Evolutionary conservation across 2,797 vertebrate genomes (phyloP).

Genomic region (Chiloscyllium punctatum): DNA sequence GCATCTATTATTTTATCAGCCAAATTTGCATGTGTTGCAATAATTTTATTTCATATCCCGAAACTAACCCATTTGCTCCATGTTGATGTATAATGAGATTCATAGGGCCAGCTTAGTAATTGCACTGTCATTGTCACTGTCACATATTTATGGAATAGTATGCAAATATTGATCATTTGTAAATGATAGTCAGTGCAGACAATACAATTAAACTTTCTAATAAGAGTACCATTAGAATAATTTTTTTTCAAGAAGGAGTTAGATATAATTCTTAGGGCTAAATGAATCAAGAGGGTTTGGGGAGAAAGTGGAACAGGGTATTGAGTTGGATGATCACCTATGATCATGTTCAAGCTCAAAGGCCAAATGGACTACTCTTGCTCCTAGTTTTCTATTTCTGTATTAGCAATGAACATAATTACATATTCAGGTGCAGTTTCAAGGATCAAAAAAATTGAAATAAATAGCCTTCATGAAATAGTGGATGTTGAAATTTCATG

Average conservation of each 20-base stretch:
- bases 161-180: neutral
- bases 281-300: too few relatives aligned
- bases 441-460: neutral
- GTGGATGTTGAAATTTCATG: neutral
- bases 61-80: neutral
- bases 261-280: too few relatives aligned
- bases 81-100: neutral
- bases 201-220: neutral
- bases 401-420: neutral
- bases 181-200: neutral
- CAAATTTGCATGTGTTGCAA: neutral
- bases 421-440: neutral
- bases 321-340: too few relatives aligned
- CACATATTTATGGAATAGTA: neutral
- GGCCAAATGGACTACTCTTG: too few relatives aligned
- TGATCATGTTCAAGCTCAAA: too few relatives aligned
- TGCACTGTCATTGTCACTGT: neutral
- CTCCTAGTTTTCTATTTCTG: too few relatives aligned
- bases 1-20: neutral
- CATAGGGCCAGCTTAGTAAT: neutral
- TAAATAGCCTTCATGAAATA: neutral
- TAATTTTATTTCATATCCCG: neutral
- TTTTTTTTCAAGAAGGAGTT: too few relatives aligned
- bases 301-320: too few relatives aligned
- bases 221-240: neutral